phyloP scores from a whole-genome alignment of 35 echinoderm and acorn worm genomes.

The Patiria miniata region DNA sequence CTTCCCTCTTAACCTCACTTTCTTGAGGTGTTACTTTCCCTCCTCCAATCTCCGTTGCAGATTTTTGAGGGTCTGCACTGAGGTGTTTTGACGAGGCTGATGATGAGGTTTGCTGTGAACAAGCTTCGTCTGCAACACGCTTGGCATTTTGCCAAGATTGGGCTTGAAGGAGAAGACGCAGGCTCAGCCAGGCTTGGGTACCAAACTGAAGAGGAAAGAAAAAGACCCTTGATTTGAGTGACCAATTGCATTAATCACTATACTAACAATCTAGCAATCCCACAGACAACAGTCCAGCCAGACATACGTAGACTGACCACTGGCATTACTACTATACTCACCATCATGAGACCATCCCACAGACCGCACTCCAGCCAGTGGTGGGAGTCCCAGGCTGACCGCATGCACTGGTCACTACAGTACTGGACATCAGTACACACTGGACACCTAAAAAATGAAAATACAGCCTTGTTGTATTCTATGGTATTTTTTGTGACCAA shows the following conservation, averaged over 20 bases:
- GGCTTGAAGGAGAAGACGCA: not conserved
- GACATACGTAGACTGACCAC: not conserved
- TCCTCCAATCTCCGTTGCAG: too few relatives aligned
- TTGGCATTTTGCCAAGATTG: not conserved
- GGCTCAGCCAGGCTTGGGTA: not conserved
- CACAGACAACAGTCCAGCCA: too few relatives aligned
- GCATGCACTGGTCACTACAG: slow-evolving; percentile 57
- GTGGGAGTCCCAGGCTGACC: slow-evolving; percentile 27
- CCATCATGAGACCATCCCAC: slow-evolving; percentile 42
- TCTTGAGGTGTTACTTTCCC: not conserved
- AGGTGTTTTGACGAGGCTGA: too few relatives aligned
- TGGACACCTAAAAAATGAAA: slow-evolving; percentile 53
- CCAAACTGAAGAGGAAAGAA: not conserved
- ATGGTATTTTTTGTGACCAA: not conserved
- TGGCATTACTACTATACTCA: too few relatives aligned
- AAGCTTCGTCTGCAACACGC: not conserved
- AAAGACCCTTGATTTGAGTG: not conserved
- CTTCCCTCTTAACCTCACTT: not conserved
- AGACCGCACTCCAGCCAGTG: slow-evolving; percentile 64
- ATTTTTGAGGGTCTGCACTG: too few relatives aligned
- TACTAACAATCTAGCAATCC: too few relatives aligned
- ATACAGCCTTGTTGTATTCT: not conserved
- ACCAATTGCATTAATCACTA: too few relatives aligned
- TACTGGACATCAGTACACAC: slow-evolving; percentile 61
- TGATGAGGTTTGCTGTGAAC: not conserved